phyloP scores from a whole-genome alignment of 2,888 invertebrate species.

The Melanargia galathea region DNA sequence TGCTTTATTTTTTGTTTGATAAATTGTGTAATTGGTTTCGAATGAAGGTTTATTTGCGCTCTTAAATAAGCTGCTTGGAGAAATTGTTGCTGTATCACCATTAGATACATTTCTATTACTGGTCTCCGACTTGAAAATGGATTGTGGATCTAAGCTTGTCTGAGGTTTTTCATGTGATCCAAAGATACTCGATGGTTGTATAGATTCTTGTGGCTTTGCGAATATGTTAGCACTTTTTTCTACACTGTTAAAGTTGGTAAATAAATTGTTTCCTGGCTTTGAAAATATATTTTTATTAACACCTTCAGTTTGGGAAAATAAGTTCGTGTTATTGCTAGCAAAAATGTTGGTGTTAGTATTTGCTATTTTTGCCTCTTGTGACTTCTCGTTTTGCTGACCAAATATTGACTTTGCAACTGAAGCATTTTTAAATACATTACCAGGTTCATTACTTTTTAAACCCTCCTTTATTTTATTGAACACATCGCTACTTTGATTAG shows the following conservation, averaged over 20 bases:
- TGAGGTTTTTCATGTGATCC: constrained; percentile 52
- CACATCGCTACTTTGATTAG: constrained; percentile 27
- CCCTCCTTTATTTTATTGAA: constrained; percentile 40
- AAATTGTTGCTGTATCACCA: constrained; percentile 51
- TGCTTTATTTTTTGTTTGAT: constrained; percentile 67
- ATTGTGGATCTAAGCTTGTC: constrained; percentile 18
- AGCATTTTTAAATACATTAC: constrained; percentile 42
- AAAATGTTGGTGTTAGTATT: constrained; percentile 46
- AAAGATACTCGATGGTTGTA: constrained; percentile 56
- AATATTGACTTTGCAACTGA: constrained; percentile 45
- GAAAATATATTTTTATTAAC: constrained; percentile 42
- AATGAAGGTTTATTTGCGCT: constrained; percentile 49
- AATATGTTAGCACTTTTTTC: constrained; percentile 54
- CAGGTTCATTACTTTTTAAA: constrained; percentile 46
- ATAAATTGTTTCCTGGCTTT: constrained; percentile 49
- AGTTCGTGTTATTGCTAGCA: constrained; percentile 38
- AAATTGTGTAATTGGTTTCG: constrained; percentile 59
- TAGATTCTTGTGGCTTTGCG: constrained; percentile 48
- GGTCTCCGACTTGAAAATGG: constrained; percentile 30
- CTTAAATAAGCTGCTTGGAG: constrained; percentile 70
- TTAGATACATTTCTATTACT: constrained; percentile 47
- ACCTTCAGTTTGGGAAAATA: constrained; percentile 41
- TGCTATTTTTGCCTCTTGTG: constrained; percentile 6
- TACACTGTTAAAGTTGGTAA: constrained; percentile 42
- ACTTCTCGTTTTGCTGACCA: constrained; percentile 36